A percentile compares a stretch with the other conserved stretches of the same genome.
These are phyloP conservation scores for Laspeyria flexula DNA, from an alignment of 2,888 invertebrate genomes.

Conservation along the genomic window DNA sequence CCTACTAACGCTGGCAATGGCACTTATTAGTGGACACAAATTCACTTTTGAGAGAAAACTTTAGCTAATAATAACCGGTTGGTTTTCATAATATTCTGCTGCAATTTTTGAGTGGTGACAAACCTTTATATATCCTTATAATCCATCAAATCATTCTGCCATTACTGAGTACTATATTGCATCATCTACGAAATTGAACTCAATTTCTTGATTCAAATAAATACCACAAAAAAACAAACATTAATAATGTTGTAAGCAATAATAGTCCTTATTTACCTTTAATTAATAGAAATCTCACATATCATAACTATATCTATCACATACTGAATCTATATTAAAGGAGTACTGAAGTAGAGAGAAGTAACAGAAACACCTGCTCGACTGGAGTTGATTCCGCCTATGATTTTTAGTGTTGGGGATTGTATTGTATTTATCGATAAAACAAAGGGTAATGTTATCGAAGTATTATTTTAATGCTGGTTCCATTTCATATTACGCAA, in stretches of 20 bases:
- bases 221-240: neutral
- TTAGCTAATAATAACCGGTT: too few species aligned
- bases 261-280: neutral
- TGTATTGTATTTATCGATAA: slow-evolving; percentile 20
- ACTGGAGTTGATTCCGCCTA: slow-evolving; percentile 45
- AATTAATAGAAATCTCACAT: slow-evolving; percentile 20
- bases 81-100: too few species aligned
- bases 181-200: neutral
- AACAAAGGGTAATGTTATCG: neutral
- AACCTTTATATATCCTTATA: too few species aligned
- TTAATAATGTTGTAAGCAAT: neutral
- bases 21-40: too few species aligned
- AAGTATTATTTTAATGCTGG: too few species aligned
- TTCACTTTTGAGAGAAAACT: too few species aligned
- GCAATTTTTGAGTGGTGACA: too few species aligned
- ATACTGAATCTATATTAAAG: slow-evolving; percentile 32
- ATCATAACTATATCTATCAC: too few species aligned
- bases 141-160: too few species aligned
- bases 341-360: slow-evolving; percentile 26
- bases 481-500: too few species aligned
- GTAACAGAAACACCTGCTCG: slow-evolving; percentile 49
- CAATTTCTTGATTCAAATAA: slow-evolving; percentile 1
- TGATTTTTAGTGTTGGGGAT: slow-evolving; percentile 45
- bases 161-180: too few species aligned
- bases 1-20: too few species aligned